Base-by-base conservation (phyloP, 2,113 vertebrate genomes). In the Mormyrus iriodes region DNA sequence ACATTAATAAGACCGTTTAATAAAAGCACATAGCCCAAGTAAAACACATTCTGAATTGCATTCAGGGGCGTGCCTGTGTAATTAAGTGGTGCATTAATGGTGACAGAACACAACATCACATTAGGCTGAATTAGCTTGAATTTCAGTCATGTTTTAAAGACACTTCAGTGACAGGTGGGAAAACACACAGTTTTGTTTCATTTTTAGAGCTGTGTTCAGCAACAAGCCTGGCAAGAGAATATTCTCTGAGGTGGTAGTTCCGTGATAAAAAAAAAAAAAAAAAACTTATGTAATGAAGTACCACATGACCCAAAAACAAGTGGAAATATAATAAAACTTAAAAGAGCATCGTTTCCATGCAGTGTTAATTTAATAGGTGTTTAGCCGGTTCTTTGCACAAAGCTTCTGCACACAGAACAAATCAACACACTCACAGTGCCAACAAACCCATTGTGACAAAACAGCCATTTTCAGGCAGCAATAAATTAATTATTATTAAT, bases 311-410 rank as follows among this genome's bases (percentile, higher is more conserved):
- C 82, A 46, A 84, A 44, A 44, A 84, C 82, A 24, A 84, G 35
- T 19, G 73, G 42, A 79, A 79, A 79, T 19, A 42, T 42, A 42
- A 42, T 39, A 79, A 79, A 79, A 79, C 73, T 79, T 79, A 79
- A 31, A 19, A 79, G 73, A 19, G 15, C 73, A 42, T 79, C 35
- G 35, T 79, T 39, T 15, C 35, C 73, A 79, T 79, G 73, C 73
- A 79, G 73, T 79, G 73, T 42, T 79, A 79, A 79, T 79, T 35
- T 79, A 79, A 79, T 79, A 79, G 73, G 73, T 79, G 73, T 79
- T 79, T 79, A 42, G 35, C 19, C 12, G 35, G 73, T 35, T 79
- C n/a, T 79, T 42, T 79, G 35, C 73, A 42, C 31, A 42, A 79
- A 79, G 31, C 73, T 39, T 79, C 73, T 17, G 35, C 17, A 21